phyloP scores from a whole-genome alignment of 53 echinoderm and acorn worm genomes.

The Patiria pectinifera region DNA sequence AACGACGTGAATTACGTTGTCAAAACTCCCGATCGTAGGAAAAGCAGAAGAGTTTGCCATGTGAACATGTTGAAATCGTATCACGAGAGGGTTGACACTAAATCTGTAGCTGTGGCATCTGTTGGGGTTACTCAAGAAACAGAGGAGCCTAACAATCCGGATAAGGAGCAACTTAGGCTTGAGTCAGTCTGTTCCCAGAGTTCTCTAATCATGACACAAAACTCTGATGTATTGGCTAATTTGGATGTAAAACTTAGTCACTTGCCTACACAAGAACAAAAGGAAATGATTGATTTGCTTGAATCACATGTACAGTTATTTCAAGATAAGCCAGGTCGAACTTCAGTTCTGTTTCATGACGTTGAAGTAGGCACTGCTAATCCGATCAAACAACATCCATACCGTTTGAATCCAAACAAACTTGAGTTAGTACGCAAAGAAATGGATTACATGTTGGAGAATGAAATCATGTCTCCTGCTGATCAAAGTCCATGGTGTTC shows the following conservation, averaged over 20 bases:
- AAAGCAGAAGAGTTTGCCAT: constrained; percentile 65
- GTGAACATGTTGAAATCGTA: constrained; percentile 74
- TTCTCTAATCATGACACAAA: background rate
- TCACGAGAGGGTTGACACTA: background rate
- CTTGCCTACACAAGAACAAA: constrained; percentile 22
- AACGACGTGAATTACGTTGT: constrained; percentile 73
- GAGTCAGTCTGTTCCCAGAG: too few species aligned
- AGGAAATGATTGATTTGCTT: constrained; percentile 42
- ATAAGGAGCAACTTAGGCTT: too few species aligned
- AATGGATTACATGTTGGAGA: constrained; percentile 70
- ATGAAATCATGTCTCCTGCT: constrained; percentile 69
- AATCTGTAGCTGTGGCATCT: too few species aligned
- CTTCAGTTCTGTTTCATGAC: constrained; percentile 48
- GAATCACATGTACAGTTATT: constrained; percentile 35
- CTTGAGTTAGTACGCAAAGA: constrained; percentile 48
- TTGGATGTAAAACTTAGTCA: constrained; percentile 48
- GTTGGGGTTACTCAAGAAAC: too few species aligned
- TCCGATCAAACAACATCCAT: constrained; percentile 71
- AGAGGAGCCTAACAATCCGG: too few species aligned
- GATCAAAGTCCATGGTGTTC: constrained; percentile 65
- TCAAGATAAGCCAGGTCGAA: constrained; percentile 52
- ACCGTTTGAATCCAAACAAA: constrained; percentile 52
- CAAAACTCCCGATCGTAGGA: constrained; percentile 70
- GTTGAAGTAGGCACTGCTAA: constrained; percentile 66
- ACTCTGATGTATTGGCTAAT: constrained; percentile 51